phyloP scores from a whole-genome alignment of 2,113 vertebrate genomes.

The Hippocampus mohnikei region DNA sequence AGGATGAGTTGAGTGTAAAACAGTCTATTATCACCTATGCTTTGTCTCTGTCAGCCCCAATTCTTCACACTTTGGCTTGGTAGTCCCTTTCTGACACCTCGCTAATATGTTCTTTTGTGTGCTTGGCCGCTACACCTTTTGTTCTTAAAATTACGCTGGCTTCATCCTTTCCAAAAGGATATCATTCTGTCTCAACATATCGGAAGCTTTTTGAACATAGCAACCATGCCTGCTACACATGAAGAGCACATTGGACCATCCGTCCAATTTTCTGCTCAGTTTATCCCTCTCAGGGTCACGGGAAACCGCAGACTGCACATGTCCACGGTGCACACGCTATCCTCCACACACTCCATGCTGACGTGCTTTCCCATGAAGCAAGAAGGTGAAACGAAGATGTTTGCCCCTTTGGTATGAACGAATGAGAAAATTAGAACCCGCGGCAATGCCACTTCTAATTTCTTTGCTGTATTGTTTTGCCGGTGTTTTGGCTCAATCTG shows the following conservation, averaged over 20 bases:
- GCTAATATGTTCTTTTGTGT: slow-evolving; percentile 18
- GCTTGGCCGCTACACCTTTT: slow-evolving; percentile 5
- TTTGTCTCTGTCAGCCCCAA: slow-evolving; percentile 6
- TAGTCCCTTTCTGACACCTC: not conserved
- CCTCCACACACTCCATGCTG: slow-evolving; percentile 14
- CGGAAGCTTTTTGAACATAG: not conserved
- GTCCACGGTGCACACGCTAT: not conserved
- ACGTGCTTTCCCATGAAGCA: slow-evolving; percentile 21
- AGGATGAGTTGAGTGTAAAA: not conserved
- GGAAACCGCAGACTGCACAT: not conserved
- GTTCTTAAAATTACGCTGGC: slow-evolving; percentile 14
- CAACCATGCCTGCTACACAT: not conserved
- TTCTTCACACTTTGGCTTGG: slow-evolving; percentile 15
- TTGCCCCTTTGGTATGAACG: slow-evolving; percentile 47
- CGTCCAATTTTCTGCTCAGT: not conserved
- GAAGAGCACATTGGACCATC: not conserved
- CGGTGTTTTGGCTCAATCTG: slow-evolving; percentile 2
- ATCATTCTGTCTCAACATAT: not conserved
- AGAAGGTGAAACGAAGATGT: slow-evolving; percentile 50
- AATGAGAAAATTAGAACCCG: slow-evolving; percentile 44
- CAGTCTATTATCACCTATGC: slow-evolving; percentile 7
- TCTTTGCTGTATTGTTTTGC: slow-evolving; percentile 29
- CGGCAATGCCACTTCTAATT: slow-evolving; percentile 47
- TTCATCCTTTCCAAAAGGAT: slow-evolving; percentile 8
- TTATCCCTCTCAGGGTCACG: not conserved